These are phyloP conservation scores for Drosophila anomalipes DNA, from an alignment of 2,888 invertebrate genomes.

Conservation along the genomic window DNA sequence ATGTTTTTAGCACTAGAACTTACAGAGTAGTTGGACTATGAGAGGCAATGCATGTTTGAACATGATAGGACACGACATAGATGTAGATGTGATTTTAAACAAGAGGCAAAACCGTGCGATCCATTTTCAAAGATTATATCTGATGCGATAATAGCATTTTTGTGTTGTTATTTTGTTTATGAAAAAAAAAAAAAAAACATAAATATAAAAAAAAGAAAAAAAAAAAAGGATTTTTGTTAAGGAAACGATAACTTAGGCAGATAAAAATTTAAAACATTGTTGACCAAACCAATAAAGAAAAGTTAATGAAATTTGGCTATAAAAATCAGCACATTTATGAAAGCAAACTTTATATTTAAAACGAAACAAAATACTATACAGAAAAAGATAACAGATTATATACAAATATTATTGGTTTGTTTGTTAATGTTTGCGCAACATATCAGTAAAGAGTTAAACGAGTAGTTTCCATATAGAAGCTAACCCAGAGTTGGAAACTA, in stretches of 20 bases:
- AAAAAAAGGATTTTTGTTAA: slow-evolving; percentile 50
- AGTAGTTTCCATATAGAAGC: slow-evolving; percentile 73
- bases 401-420: slow-evolving; percentile 83
- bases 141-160: slow-evolving; percentile 61
- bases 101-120: slow-evolving; percentile 34
- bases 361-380: slow-evolving; percentile 19
- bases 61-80: slow-evolving; percentile 62
- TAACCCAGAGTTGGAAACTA: slow-evolving; percentile 65
- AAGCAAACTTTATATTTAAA: slow-evolving; percentile 66
- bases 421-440: slow-evolving; percentile 86
- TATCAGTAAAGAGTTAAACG: slow-evolving; percentile 84
- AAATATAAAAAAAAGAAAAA: slow-evolving; percentile 10
- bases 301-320: slow-evolving; percentile 65
- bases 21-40: slow-evolving; percentile 59
- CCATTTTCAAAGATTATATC: slow-evolving; percentile 50
- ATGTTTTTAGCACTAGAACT: slow-evolving; percentile 77
- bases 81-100: slow-evolving; percentile 77
- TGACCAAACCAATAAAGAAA: slow-evolving; percentile 66
- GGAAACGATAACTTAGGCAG: slow-evolving; percentile 45
- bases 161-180: slow-evolving; percentile 71
- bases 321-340: slow-evolving; percentile 61
- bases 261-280: slow-evolving; percentile 69
- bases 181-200: slow-evolving; percentile 17
- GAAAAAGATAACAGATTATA: slow-evolving; percentile 53
- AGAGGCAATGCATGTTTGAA: slow-evolving; percentile 47